These are phyloP conservation scores for Psittacula cyanocephala DNA, from an alignment of 2,113 vertebrate species.

Conservation along the genomic window DNA sequence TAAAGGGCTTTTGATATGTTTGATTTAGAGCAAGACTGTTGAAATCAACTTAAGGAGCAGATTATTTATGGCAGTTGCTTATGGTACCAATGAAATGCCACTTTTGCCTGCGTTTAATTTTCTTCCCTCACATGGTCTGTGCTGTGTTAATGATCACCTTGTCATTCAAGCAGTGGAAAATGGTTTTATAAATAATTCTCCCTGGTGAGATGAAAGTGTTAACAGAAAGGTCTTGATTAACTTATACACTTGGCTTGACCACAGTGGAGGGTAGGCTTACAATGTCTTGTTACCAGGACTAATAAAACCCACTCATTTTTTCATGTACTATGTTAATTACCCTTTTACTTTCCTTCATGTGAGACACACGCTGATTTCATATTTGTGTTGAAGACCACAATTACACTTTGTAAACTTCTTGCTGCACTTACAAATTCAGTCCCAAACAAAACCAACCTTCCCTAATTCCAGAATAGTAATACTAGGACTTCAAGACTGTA, in stretches of 20 bases:
- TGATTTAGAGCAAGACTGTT: slow-evolving; percentile 38
- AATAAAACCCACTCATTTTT: slow-evolving; percentile 34
- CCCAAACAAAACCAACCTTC: slow-evolving; percentile 12
- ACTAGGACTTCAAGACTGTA: neutral
- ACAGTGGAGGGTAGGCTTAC: neutral
- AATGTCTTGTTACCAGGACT: slow-evolving; percentile 19
- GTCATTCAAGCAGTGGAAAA: slow-evolving; percentile 37
- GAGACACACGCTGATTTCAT: neutral
- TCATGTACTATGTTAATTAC: slow-evolving; percentile 20
- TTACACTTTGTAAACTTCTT: slow-evolving; percentile 25
- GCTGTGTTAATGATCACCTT: slow-evolving; percentile 58
- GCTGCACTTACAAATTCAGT: neutral
- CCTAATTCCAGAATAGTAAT: neutral
- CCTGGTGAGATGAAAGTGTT: slow-evolving; percentile 52
- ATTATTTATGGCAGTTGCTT: slow-evolving; percentile 42
- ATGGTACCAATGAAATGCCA: neutral
- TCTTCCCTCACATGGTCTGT: neutral
- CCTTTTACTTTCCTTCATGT: slow-evolving; percentile 39
- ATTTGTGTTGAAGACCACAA: neutral
- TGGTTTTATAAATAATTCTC: slow-evolving; percentile 61
- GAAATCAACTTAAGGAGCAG: slow-evolving; percentile 32
- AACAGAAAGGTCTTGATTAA: slow-evolving; percentile 60
- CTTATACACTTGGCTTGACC: slow-evolving; percentile 21
- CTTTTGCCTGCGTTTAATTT: slow-evolving; percentile 22
- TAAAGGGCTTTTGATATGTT: slow-evolving; percentile 49